Conservation (phyloP, 1,140 invertebrate genomes). For the Bursaphelenchus mucronatus region DNA sequence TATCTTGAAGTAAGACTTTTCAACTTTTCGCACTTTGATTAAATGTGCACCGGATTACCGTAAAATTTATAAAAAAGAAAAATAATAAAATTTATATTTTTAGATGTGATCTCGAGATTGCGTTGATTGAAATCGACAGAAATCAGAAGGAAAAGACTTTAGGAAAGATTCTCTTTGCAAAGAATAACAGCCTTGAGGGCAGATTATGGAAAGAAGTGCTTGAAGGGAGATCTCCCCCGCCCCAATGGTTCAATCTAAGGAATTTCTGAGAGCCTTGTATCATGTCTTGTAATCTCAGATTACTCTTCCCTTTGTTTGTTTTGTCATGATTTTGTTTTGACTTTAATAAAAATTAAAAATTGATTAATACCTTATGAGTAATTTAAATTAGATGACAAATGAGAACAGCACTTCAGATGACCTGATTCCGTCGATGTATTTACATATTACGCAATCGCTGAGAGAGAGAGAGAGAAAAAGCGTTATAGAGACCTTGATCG, state of each 20-base stretch:
- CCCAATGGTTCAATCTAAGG: too few relatives aligned
- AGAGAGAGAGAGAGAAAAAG: too few relatives aligned
- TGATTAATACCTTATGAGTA: too few relatives aligned
- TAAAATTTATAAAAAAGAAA: too few relatives aligned
- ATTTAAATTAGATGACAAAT: too few relatives aligned
- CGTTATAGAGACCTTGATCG: too few relatives aligned
- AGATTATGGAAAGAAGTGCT: slow-evolving; percentile 3
- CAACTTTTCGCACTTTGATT: not conserved
- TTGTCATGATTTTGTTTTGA: not conserved
- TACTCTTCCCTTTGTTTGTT: not conserved
- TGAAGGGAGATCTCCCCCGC: not conserved
- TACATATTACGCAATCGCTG: too few relatives aligned
- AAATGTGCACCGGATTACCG: too few relatives aligned
- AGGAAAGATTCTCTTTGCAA: slow-evolving; percentile 4
- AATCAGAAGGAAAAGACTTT: slow-evolving; percentile 2
- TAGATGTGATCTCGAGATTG: slow-evolving; percentile 11
- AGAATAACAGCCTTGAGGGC: not conserved
- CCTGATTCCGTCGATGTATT: too few relatives aligned
- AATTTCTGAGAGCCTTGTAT: too few relatives aligned
- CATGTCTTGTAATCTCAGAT: not conserved
- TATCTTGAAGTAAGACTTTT: slow-evolving; percentile 1
- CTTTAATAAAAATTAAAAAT: not conserved
- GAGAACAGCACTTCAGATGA: too few relatives aligned
- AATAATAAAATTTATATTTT: not conserved
- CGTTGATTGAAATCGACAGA: not conserved